Conservation (phyloP, 2,797 vertebrate species). For the Tamandua tetradactyla region DNA sequence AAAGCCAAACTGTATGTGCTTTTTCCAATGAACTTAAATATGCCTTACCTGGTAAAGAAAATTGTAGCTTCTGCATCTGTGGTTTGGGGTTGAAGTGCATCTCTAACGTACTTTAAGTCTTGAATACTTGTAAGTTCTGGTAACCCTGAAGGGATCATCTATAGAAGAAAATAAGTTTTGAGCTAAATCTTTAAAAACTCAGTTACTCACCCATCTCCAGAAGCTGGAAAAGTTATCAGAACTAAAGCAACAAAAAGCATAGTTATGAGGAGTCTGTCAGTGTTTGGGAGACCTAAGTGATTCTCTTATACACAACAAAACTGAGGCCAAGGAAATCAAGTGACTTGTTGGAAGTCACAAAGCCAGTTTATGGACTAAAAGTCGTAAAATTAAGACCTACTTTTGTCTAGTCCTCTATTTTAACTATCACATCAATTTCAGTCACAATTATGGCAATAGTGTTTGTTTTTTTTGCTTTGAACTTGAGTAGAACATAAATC, state of each 20-base stretch:
- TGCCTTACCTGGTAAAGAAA: conserved; percentile 96
- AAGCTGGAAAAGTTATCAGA: conserved; percentile 45
- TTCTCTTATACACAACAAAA: conserved; percentile 42
- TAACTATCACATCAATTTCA: conserved; percentile 22
- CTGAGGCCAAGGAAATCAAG: background rate
- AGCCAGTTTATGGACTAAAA: conserved; percentile 17
- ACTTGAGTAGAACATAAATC: background rate
- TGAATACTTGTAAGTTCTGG: conserved; percentile 94
- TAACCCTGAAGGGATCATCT: conserved; percentile 98
- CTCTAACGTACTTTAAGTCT: conserved; percentile 97
- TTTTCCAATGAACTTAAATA: conserved; percentile 41
- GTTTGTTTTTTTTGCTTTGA: background rate
- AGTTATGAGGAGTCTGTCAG: conserved; percentile 27
- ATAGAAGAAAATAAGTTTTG: conserved; percentile 13
- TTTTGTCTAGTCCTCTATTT: background rate
- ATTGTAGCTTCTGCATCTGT: conserved; percentile 97
- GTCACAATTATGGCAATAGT: background rate
- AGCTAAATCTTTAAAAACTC: conserved; percentile 41
- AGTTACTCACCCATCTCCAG: background rate
- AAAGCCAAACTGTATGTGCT: conserved; percentile 3
- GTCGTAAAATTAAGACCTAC: background rate
- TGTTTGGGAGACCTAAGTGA: background rate
- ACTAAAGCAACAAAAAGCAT: conserved; percentile 51
- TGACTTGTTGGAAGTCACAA: conserved; percentile 8
- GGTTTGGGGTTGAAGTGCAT: conserved; percentile 96